Evolutionary conservation across 2,113 vertebrate species (phyloP).

Genomic region (Epinephelus moara): DNA sequence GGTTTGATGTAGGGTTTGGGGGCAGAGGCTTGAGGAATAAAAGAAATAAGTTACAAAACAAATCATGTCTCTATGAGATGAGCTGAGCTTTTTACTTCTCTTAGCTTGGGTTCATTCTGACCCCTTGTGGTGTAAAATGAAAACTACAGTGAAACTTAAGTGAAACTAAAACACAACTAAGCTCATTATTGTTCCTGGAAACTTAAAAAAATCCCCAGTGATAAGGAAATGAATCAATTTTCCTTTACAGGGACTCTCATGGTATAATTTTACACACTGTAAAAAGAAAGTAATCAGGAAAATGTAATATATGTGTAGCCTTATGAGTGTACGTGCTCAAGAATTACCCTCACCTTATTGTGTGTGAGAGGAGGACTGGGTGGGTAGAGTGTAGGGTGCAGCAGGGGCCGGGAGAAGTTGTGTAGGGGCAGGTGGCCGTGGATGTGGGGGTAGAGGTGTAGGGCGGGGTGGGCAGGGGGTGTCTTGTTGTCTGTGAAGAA

Average conservation of each 20-base stretch:
- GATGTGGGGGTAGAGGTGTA: conserved; percentile 98
- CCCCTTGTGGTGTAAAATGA: conserved; percentile 68
- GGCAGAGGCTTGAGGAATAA: conserved; percentile 87
- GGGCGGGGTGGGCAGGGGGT: conserved; percentile 91
- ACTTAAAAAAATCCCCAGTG: conserved; percentile 54
- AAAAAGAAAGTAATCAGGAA: not conserved
- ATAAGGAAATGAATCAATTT: conserved; percentile 54
- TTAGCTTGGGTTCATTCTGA: conserved; percentile 28
- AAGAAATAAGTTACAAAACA: not conserved
- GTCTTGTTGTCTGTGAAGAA: conserved; percentile 95
- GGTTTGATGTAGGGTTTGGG: conserved; percentile 91
- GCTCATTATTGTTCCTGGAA: conserved; percentile 65
- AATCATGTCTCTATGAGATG: not conserved
- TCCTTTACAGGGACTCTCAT: conserved; percentile 26
- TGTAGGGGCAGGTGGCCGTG: conserved; percentile 96
- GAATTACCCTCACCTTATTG: conserved; percentile 90
- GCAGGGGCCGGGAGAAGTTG: conserved; percentile 92
- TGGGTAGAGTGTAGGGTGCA: conserved; percentile 94
- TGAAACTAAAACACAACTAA: conserved; percentile 47
- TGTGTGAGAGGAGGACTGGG: conserved; percentile 94
- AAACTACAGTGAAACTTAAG: conserved; percentile 36
- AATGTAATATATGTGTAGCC: not conserved
- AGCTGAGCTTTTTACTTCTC: not conserved
- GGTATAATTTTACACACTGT: not conserved
- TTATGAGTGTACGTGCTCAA: not conserved